Conservation (phyloP, 2,113 vertebrate species). For the Channa argus region DNA sequence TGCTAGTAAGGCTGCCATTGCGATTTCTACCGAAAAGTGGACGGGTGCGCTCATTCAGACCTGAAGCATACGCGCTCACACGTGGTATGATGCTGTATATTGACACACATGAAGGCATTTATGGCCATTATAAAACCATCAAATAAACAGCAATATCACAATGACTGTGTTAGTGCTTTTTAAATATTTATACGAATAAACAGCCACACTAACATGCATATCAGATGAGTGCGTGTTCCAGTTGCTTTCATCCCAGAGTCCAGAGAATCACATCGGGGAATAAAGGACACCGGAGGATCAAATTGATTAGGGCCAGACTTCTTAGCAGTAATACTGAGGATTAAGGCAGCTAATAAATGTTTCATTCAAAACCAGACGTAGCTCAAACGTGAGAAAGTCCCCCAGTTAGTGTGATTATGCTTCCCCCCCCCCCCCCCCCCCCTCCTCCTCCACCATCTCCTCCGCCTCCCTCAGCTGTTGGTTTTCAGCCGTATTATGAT, state of each 20-base stretch:
- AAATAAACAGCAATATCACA: slow-evolving; percentile 31
- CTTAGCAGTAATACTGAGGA: slow-evolving; percentile 61
- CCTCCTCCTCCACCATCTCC: slow-evolving; percentile 27
- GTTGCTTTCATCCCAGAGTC: slow-evolving; percentile 34
- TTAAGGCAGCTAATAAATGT: slow-evolving; percentile 76
- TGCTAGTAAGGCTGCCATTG: too few species aligned
- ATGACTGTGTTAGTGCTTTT: slow-evolving; percentile 33
- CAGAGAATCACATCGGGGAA: slow-evolving; percentile 52
- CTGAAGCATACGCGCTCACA: too few species aligned
- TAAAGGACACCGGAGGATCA: slow-evolving; percentile 58
- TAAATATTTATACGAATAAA: slow-evolving; percentile 67
- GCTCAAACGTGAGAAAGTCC: slow-evolving; percentile 68
- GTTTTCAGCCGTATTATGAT: slow-evolving; percentile 77
- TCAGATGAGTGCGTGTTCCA: slow-evolving; percentile 7
- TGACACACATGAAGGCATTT: neutral
- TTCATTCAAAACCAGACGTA: slow-evolving; percentile 64
- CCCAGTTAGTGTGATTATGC: slow-evolving; percentile 24
- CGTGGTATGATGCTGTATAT: too few species aligned
- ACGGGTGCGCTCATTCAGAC: too few species aligned
- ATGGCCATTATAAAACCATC: slow-evolving; percentile 16
- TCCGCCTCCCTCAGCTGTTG: slow-evolving; percentile 71
- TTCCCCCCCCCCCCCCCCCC: slow-evolving; percentile 9
- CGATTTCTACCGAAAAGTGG: too few species aligned
- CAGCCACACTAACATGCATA: slow-evolving; percentile 37
- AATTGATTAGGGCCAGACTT: slow-evolving; percentile 61